A percentile compares a stretch with the other conserved stretches of the same genome.
Evolutionary conservation across 1,140 invertebrate genomes (phyloP).

Genomic region (Procambarus clarkii): DNA sequence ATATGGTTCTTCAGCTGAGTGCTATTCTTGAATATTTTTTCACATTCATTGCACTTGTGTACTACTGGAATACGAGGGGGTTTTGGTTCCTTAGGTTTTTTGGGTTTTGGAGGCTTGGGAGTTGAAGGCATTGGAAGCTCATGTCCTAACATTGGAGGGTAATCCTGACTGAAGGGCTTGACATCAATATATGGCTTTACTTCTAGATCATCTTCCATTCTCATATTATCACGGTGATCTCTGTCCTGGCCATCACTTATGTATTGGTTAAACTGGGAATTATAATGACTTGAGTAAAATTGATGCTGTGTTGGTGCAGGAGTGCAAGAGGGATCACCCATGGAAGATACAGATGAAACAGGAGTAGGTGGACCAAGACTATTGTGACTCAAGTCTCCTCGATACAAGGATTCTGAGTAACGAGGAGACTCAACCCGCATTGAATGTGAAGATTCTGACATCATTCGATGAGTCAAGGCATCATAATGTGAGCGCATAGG

Average conservation of each 20-base stretch:
- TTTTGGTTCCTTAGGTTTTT: constrained; percentile 72
- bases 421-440: constrained; percentile 66
- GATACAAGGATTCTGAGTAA: constrained; percentile 61
- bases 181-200: constrained; percentile 67
- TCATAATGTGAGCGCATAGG: constrained; percentile 65
- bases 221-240: constrained; percentile 51
- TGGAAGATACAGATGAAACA: constrained; percentile 46
- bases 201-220: constrained; percentile 63
- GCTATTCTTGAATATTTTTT: constrained; percentile 72
- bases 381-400: constrained; percentile 55
- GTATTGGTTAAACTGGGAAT: constrained; percentile 54
- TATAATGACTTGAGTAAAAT: constrained; percentile 49
- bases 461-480: constrained; percentile 57
- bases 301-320: constrained; percentile 52
- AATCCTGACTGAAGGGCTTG: constrained; percentile 69
- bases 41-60: constrained; percentile 72
- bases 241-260: constrained; percentile 54
- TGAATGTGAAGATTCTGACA: constrained; percentile 55
- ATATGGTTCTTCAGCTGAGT: constrained; percentile 74
- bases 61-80: constrained; percentile 69
- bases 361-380: constrained; percentile 64
- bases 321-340: constrained; percentile 54
- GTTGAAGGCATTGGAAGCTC: constrained; percentile 37
- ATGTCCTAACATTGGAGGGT: constrained; percentile 49
- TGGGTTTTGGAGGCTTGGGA: constrained; percentile 72